phyloP scores from a whole-genome alignment of 1,140 invertebrate species.

The Zeugodacus cucurbitae region DNA sequence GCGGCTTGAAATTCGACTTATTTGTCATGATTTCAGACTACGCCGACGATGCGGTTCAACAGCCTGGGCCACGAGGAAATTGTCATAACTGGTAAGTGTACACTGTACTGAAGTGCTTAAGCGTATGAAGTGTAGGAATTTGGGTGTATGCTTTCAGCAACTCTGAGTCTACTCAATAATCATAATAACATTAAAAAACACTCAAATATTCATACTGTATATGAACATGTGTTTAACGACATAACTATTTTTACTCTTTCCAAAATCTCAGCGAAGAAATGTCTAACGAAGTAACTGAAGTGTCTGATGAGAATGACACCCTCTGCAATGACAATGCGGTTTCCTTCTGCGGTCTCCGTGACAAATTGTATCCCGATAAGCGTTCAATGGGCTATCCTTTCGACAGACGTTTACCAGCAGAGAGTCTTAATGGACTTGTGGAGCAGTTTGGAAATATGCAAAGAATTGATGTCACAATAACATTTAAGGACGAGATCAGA shows the following conservation, averaged over 20 bases:
- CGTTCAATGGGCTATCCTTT: conserved; percentile 79
- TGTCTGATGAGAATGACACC: conserved; percentile 46
- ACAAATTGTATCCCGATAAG: conserved; percentile 74
- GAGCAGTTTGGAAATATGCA: conserved; percentile 68
- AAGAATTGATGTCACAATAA: conserved; percentile 69
- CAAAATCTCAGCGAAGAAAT: conserved; percentile 39
- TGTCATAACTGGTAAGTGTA: background rate
- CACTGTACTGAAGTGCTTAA: background rate
- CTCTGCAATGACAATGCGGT: conserved; percentile 71
- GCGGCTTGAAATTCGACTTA: conserved; percentile 65
- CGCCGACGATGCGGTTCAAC: conserved; percentile 69
- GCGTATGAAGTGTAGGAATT: background rate
- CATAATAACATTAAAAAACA: too few relatives aligned
- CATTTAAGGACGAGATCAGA: conserved; percentile 50
- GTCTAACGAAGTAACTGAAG: conserved; percentile 69
- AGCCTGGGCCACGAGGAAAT: conserved; percentile 60
- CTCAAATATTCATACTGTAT: too few relatives aligned
- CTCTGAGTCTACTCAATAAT: background rate
- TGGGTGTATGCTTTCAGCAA: conserved; percentile 27
- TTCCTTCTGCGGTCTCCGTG: conserved; percentile 76
- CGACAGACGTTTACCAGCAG: conserved; percentile 71
- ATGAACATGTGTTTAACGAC: too few relatives aligned
- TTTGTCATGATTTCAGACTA: conserved; percentile 69
- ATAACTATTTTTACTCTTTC: background rate
- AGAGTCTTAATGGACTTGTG: conserved; percentile 71